Base-by-base conservation (phyloP, 2,888 invertebrate genomes). In the Drosophila mayaguana region DNA sequence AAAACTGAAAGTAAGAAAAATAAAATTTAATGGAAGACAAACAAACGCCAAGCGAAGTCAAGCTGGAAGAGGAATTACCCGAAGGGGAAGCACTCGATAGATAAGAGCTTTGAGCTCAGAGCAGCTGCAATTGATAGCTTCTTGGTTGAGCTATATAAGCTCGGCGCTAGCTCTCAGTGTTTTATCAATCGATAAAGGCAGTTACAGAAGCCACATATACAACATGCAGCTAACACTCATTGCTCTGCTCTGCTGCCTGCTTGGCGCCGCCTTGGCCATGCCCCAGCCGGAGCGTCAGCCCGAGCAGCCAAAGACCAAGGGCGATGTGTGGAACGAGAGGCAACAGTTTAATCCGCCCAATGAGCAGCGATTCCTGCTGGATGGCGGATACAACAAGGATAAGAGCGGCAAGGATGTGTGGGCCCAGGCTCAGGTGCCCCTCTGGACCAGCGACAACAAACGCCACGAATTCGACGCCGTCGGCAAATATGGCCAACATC, bases 371-470 rank as follows among this genome's bases (percentile, higher is more conserved):
- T 54, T 59, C 12, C 50, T 56, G 9, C 7, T 75, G 36, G 60
- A 72, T 12, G 78, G 74, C 8, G 66, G 74, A 25, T 88, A 81
- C 16, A 78, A 78, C 25, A 75, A 62, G 6, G 72, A 80, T 5
- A 62, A 84, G 16, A 60, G 6, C 18, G 91, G 91, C 18, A 69
- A 70, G 12, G 85, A 89, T 54, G 59, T 92, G 0, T 62, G 63
- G 34, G 63, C 79, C 0, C 46, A 75, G 50, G 87, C 80, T 0
- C 81, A 75, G 7, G 79, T 80, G 18, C 91, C 90, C 0, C 66
- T 91, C 18, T 91, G 87, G 86, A 80, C 84, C 12, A 91, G 91
- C 63, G 71, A 84, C 1, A 92, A 91, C 48, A 79, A 78, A 20
- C 81, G 85, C 4, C 92, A 91, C 55, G 83, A 88, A 11, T 0